Base-by-base conservation (phyloP, 2,113 vertebrate genomes). In the Coreoperca whiteheadi region DNA sequence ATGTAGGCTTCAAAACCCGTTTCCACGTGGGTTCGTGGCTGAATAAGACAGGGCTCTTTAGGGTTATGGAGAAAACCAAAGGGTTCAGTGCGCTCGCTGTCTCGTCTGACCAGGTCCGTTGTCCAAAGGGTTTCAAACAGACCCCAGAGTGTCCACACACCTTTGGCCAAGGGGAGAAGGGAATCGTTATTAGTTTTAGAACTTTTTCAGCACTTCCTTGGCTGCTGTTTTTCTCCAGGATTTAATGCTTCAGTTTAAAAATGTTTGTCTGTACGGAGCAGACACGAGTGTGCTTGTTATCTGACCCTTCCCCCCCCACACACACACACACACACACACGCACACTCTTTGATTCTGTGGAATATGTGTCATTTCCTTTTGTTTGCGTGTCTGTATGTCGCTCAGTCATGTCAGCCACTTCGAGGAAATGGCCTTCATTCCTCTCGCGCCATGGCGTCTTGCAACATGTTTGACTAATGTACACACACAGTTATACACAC, bases 401-500 rank as follows among this genome's bases (percentile, higher is more conserved):
- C 37, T 56, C 43, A 1, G 53, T 63, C 48, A 2, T 39, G n/a
- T 64, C 23, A 4, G 46, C 18, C 30, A 70, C 39, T 80, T 68
- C 7, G 6, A 54, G 46, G 16, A 82, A 66, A 84, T 86, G 69
- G 41, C 81, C 41, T 0, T 79, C 86, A 87, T 88, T 91, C 80
- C 67, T 85, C 16, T 57, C 30, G 20, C 21, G 4, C 9, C 43
- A 67, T n/a, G 10, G 34, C 72, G 6, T 5, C 46, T 87, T 79
- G 57, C 77, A 81, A 89, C 87, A 85, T 76, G 83, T 85, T 20
- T 12, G 18, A 28, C 32, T 39, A 16, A 63, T 41, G 60, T 23
- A 41, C 21, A 37, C 56, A 25, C 54, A 48, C 61, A 34, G 20
- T 3, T 3, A 34, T 9, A 1, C 37, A 54, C 34, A 74, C 66